Percentiles rank a stretch among this genome's conserved stretches.
Conservation (phyloP, 2,797 vertebrate species). For the Capromys pilorides region DNA sequence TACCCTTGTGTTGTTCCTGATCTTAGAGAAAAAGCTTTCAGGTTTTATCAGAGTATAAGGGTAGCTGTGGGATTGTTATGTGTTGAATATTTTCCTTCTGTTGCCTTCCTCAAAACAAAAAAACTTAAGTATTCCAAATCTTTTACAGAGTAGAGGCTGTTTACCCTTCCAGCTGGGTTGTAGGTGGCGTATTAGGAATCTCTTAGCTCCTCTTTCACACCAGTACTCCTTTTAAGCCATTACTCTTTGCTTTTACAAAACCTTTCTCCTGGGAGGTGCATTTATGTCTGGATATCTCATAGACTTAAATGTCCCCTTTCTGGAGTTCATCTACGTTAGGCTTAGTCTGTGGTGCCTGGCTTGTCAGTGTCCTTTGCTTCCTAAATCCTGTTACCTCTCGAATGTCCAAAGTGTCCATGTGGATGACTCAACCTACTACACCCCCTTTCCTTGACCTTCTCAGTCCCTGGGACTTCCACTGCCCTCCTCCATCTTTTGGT, state of each 20-base stretch:
- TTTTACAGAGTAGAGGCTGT: not conserved
- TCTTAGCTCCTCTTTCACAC: not conserved
- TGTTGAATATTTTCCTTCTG: not conserved
- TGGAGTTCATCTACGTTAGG: not conserved
- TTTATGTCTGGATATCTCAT: not conserved
- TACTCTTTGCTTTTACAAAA: not conserved
- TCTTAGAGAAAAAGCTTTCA: too few relatives aligned
- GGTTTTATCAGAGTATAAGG: not conserved
- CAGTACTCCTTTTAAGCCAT: not conserved
- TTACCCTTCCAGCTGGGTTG: not conserved
- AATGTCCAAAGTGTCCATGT: too few relatives aligned
- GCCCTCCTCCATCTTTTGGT: not conserved
- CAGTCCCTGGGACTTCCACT: not conserved
- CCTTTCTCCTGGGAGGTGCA: not conserved
- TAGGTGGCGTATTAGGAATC: not conserved
- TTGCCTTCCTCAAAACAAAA: not conserved
- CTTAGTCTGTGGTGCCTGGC: not conserved
- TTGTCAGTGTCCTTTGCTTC: not conserved
- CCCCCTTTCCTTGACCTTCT: not conserved
- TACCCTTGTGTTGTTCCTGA: not conserved
- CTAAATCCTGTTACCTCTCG: not conserved
- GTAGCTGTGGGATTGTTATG: not conserved
- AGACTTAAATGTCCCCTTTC: not conserved
- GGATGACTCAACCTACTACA: too few relatives aligned
- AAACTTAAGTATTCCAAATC: not conserved